Base-by-base conservation (phyloP, 1,140 invertebrate species). In the Nylanderia fulva region DNA sequence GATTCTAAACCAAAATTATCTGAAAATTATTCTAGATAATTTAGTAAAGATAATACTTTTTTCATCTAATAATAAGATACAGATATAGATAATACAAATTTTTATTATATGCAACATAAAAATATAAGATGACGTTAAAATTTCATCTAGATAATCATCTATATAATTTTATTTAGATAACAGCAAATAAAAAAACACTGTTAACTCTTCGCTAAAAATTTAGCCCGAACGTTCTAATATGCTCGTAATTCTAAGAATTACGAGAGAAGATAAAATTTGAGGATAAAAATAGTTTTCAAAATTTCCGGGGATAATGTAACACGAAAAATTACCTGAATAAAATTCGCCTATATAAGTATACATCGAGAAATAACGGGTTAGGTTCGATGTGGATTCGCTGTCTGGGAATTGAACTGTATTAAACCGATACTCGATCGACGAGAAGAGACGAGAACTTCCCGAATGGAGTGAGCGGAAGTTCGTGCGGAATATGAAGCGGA, bases 401-500 rank as follows among this genome's bases (percentile, higher is more conserved):
- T 56, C 45, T 13, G 7, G 18, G 11, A 56, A 24, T 69, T 21
- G 42, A 54, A 24, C 2, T 39, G 21, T 21, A 52, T 71, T 69
- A 68, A 79, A 71, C 69, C 64, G 36, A 80, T 69, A 27, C 18
- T 29, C 64, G 52, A 80, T 69, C 64, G 36, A 56, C 64, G 36
- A 56, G 24, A 33, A 27, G 33, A 11, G n/a, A 45, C 42, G 48
- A 33, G 33, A 56, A 80, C 48, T 80, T 69, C 18, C 11, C 36
- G 45, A 69, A 54, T 29, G 36, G n/a, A 27, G 42, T 56, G 29
- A 54, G 77, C 64, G 33, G 8, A 79, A 71, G 42, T 61, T 83
- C 69, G 79, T 11, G 29, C 27, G 27, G 80, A 76, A 76, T 60
- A 84, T 74, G 60, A 77, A 71, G 36, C 64, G 64, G 52, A 29